Base-by-base conservation (phyloP, 2,797 vertebrate species). In the Staurois parvus region DNA sequence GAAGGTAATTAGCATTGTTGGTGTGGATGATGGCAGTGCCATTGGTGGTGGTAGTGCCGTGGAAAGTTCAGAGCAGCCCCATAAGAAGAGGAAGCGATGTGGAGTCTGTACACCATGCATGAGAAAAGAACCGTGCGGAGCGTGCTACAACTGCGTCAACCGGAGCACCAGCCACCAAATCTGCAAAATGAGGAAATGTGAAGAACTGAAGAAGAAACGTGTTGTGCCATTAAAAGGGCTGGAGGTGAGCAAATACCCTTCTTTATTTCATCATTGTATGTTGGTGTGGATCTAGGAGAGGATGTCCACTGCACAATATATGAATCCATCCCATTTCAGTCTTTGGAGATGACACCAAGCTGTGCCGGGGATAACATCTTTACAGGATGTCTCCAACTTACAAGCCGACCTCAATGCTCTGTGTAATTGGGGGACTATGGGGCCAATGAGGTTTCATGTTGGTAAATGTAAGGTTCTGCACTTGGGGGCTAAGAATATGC, bases 131-230 rank as follows among this genome's bases (percentile, higher is more conserved):
- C 97, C 97, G 91, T 98, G 97, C 0, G 95, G 96, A 8, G 88
- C 89, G 32, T 98, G 97, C 37, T 89, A 89, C 81, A 97, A 94
- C 93, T 98, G 97, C 81, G 81, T 95, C 83, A 97, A 98, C 90
- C 95, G 96, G 78, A 95, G 94, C 88, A 96, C 94, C 0, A 93
- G 96, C 42, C 97, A 98, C 88, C 96, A 98, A 92, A 97, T 97
- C 91, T 98, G 97, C 93, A 97, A 94, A 87, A 91, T 96, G 89
- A 95, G 97, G 87, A 98, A 97, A 90, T 98, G 97, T 85, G 94
- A 96, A 7, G 90, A 93, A 72, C 94, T 97, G 84, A 96, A 96
- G 92, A 97, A 93, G 91, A 95, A 90, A 64, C 91, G 90, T 81
- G 84, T 48, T 24, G 88, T 88, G 7, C 86, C 89, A 9, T 86